These are phyloP conservation scores for Pogonomyrmex californicus DNA, from an alignment of 1,140 invertebrate genomes.

Conservation along the genomic window DNA sequence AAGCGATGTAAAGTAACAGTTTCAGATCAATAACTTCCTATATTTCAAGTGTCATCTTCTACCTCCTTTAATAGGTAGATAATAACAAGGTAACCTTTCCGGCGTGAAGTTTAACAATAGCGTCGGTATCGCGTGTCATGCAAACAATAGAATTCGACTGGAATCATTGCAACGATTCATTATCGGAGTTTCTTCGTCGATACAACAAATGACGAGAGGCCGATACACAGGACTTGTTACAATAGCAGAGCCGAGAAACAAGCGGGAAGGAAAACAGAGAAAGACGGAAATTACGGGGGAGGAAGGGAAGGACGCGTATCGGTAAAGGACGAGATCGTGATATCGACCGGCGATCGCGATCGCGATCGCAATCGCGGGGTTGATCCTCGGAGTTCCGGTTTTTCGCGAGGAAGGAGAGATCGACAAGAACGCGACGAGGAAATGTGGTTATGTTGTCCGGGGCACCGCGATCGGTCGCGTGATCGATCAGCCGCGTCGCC, in stretches of 20 bases:
- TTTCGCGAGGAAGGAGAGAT: neutral
- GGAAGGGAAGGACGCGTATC: neutral
- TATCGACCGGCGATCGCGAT: constrained; percentile 12
- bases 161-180: neutral
- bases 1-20: neutral
- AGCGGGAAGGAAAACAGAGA: neutral
- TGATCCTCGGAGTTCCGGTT: neutral
- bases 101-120: neutral
- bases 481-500: constrained; percentile 61
- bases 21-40: constrained; percentile 18
- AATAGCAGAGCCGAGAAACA: neutral
- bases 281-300: neutral
- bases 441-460: constrained; percentile 80
- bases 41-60: neutral
- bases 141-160: neutral
- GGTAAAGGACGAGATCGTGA: neutral
- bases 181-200: neutral
- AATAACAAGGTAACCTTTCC: neutral
- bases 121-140: neutral
- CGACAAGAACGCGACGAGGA: neutral
- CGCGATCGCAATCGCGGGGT: neutral
- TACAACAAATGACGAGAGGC: neutral
- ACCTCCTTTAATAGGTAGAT: neutral
- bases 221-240: neutral
- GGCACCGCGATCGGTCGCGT: constrained; percentile 60